A percentile compares a stretch with the other conserved stretches of the same genome.
These are phyloP conservation scores for Hesperophylax magnus DNA, from an alignment of 1,140 invertebrate species.

Conservation along the genomic window DNA sequence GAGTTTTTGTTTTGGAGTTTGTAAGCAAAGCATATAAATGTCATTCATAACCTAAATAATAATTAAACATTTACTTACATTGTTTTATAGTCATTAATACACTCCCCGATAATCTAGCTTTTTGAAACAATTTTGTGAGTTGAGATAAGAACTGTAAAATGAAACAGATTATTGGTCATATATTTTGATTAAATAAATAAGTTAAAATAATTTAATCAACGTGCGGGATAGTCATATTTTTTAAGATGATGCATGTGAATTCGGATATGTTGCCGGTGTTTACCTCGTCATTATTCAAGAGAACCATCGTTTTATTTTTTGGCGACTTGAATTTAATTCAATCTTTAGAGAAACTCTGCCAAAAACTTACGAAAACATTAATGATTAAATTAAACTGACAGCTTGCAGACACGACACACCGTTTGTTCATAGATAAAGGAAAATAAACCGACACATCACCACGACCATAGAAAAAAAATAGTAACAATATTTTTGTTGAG, in stretches of 20 bases:
- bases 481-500: no score
- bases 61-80: slow-evolving; percentile 69
- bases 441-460: slow-evolving; percentile 25
- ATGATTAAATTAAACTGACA: slow-evolving; percentile 27
- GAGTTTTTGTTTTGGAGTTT: no score
- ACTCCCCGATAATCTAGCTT: slow-evolving; percentile 70
- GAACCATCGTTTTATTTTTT: slow-evolving; percentile 67
- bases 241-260: no score
- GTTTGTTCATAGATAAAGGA: slow-evolving; percentile 9
- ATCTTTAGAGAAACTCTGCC: not conserved
- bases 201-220: no score
- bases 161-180: slow-evolving; percentile 33
- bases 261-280: slow-evolving; percentile 41
- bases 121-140: slow-evolving; percentile 75
- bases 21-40: no score
- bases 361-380: slow-evolving; percentile 19
- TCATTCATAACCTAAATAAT: slow-evolving; percentile 40
- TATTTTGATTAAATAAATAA: slow-evolving; percentile 5
- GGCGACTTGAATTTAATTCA: not conserved
- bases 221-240: no score
- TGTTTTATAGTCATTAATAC: slow-evolving; percentile 76
- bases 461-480: slow-evolving; percentile 1
- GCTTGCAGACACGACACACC: slow-evolving; percentile 28
- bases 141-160: slow-evolving; percentile 74
- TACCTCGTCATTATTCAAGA: slow-evolving; percentile 75